Evolutionary conservation across 2,797 vertebrate species (phyloP).

Genomic region (Hylomyscus alleni): DNA sequence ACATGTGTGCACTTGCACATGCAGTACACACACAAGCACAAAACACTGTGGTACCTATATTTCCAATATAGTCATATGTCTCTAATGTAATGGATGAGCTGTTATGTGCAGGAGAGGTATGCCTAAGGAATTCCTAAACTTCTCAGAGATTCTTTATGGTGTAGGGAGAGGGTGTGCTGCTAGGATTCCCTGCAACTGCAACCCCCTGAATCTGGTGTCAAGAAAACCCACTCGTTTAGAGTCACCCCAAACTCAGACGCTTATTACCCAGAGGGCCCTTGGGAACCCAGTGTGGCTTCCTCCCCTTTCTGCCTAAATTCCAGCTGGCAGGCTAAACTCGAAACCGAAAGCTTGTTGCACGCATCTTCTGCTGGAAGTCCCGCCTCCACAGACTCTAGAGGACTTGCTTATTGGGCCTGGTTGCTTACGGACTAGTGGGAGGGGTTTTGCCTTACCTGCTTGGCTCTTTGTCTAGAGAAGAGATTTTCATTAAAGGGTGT

Average conservation of each 20-base stretch:
- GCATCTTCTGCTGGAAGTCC: no score
- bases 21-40: not conserved
- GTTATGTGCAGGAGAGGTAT: not conserved
- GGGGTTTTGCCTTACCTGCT: no score
- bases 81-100: slow-evolving; percentile 10
- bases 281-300: not conserved
- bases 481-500: no score
- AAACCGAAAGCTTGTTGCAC: no score
- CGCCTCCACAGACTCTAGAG: no score
- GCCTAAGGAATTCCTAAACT: not conserved
- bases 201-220: not conserved
- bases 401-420: no score
- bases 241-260: not conserved
- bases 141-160: not conserved
- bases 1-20: not conserved
- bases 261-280: not conserved
- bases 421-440: no score
- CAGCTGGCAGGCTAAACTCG: no score
- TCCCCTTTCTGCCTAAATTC: no score
- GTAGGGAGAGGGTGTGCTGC: not conserved
- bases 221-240: not conserved
- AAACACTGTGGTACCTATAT: not conserved
- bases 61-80: slow-evolving; percentile 1
- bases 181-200: not conserved
- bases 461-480: no score